Evolutionary conservation across 2,113 vertebrate species (phyloP).

Genomic region (Arenaria interpres): DNA sequence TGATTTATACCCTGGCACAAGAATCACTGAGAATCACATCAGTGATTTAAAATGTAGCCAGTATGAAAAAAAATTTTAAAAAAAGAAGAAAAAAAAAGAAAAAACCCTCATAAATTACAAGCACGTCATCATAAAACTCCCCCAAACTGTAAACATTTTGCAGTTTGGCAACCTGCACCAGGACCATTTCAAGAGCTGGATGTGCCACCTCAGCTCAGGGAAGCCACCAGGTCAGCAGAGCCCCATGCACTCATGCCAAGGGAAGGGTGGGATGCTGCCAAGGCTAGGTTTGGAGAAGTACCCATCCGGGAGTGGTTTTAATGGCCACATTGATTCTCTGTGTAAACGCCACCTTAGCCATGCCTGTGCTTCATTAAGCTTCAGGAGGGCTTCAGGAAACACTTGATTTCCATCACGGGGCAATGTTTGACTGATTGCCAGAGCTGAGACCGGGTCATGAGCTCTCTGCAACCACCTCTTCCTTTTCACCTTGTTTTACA

Average conservation of each 20-base stretch:
- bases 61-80: background rate
- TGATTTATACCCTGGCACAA: conserved; percentile 36
- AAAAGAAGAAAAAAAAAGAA: no score
- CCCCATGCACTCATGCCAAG: accelerated
- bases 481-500: background rate
- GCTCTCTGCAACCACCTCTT: background rate
- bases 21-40: conserved; percentile 20
- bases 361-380: background rate
- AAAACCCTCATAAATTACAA: background rate
- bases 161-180: background rate
- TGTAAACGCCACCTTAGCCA: background rate
- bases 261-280: background rate
- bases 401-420: background rate
- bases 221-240: background rate
- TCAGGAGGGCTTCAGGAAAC: background rate
- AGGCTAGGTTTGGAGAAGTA: background rate
- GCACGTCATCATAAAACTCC: background rate
- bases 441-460: background rate
- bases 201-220: background rate
- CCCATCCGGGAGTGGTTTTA: background rate
- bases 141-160: background rate
- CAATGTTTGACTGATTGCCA: background rate
- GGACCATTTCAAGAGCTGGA: background rate
- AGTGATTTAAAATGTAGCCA: conserved; percentile 7
- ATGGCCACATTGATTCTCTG: accelerated